phyloP scores from a whole-genome alignment of 2,888 invertebrate species.

The Unio pictorum region DNA sequence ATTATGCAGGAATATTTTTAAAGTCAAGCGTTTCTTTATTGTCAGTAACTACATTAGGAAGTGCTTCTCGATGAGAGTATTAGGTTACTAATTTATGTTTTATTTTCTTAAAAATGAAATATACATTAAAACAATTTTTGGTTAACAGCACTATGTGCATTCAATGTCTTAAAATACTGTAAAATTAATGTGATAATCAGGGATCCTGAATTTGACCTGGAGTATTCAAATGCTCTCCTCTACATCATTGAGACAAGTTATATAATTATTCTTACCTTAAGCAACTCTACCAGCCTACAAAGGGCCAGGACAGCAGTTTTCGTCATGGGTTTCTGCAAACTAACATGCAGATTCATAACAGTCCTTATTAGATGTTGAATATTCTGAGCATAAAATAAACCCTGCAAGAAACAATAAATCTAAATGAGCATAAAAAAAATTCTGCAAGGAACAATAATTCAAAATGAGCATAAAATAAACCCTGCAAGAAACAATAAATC shows the following conservation, averaged over 20 bases:
- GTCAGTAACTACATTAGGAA: too few relatives aligned
- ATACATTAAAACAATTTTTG: too few relatives aligned
- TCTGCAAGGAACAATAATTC: too few relatives aligned
- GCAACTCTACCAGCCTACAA: conserved; percentile 85
- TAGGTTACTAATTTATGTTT: too few relatives aligned
- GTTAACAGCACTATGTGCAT: neutral
- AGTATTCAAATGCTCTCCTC: neutral
- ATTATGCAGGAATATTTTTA: too few relatives aligned
- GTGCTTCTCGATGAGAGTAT: too few relatives aligned
- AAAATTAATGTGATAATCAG: neutral
- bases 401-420: conserved; percentile 68
- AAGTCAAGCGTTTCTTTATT: too few relatives aligned
- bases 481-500: too few relatives aligned
- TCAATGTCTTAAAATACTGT: neutral
- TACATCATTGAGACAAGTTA: neutral
- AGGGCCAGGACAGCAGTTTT: conserved; percentile 82
- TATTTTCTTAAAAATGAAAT: too few relatives aligned
- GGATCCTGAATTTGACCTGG: neutral
- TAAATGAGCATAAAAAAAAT: too few relatives aligned
- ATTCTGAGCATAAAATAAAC: conserved; percentile 80
- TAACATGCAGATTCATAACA: conserved; percentile 80
- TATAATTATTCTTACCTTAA: conserved; percentile 75
- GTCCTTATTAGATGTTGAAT: conserved; percentile 77
- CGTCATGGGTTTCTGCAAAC: conserved; percentile 83
- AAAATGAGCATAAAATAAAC: too few relatives aligned